These are phyloP conservation scores for Microtus oregoni DNA, from an alignment of 2,113 vertebrate genomes.

Conservation along the genomic window DNA sequence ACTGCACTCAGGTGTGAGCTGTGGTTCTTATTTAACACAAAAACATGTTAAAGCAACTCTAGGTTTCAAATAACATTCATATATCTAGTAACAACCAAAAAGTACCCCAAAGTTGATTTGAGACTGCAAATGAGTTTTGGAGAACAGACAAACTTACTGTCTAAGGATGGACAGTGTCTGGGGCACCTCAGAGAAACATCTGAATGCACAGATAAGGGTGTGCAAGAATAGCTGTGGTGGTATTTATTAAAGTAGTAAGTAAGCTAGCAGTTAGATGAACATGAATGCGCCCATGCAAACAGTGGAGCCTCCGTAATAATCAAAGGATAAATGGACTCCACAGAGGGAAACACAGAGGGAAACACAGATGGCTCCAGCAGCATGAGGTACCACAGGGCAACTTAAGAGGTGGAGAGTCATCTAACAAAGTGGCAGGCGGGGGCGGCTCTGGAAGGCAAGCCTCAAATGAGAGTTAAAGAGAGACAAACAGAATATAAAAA, in stretches of 20 bases:
- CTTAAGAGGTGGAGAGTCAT: background rate
- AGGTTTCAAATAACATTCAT: background rate
- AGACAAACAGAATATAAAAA: background rate
- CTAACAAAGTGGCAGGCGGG: background rate
- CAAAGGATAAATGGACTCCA: background rate
- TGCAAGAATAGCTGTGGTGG: background rate
- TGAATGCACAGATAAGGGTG: background rate
- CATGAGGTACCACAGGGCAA: background rate
- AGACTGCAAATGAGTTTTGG: background rate
- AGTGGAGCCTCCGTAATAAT: background rate
- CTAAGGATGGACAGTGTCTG: background rate
- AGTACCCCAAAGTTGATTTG: background rate
- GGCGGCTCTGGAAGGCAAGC: background rate
- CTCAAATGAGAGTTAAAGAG: background rate
- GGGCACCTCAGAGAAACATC: background rate
- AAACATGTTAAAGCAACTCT: background rate
- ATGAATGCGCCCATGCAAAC: background rate
- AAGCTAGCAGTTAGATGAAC: background rate
- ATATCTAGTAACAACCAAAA: background rate
- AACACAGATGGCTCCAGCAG: background rate
- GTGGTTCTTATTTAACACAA: background rate
- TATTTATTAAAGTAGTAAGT: background rate
- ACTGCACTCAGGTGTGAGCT: background rate
- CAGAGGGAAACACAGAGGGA: background rate
- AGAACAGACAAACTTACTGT: background rate